Conservation (phyloP, 2,113 vertebrate genomes). For the Telmatochromis sp. region DNA sequence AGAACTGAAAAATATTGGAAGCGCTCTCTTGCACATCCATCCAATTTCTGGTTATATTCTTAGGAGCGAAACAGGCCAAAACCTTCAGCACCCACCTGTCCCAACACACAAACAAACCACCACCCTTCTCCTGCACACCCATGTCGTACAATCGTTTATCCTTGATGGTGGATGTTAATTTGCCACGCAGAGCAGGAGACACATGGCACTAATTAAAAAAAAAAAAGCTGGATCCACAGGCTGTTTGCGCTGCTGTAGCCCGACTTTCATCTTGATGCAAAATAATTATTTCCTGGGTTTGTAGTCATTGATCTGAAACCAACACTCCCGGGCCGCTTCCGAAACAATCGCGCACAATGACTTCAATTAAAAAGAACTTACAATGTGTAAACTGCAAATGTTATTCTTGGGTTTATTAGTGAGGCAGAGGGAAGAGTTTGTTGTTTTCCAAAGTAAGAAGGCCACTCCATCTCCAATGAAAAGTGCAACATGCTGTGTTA, state of each 20-base stretch:
- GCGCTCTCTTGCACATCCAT: neutral
- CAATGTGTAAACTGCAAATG: constrained; percentile 14
- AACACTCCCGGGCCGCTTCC: neutral
- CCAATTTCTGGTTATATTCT: neutral
- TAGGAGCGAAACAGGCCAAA: neutral
- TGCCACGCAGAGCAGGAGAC: constrained; percentile 7
- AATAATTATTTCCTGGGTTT: constrained; percentile 55
- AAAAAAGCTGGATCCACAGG: constrained; percentile 36
- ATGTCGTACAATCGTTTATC: neutral
- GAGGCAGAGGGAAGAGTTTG: neutral
- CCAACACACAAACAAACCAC: neutral
- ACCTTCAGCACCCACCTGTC: neutral
- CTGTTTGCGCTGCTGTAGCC: constrained; percentile 31
- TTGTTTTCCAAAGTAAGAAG: constrained; percentile 13
- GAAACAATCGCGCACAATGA: constrained; percentile 4
- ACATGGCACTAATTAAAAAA: constrained; percentile 23
- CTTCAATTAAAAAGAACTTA: constrained; percentile 20
- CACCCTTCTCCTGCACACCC: neutral
- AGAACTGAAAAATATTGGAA: neutral
- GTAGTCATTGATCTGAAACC: constrained; percentile 54
- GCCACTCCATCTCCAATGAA: constrained; percentile 6
- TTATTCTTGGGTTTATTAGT: constrained; percentile 26
- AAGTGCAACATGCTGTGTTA: constrained; percentile 13
- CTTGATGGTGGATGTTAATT: constrained; percentile 37
- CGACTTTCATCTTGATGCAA: constrained; percentile 46